Conservation (phyloP, 2,797 vertebrate genomes). For the Limnodromus scolopaceus region DNA sequence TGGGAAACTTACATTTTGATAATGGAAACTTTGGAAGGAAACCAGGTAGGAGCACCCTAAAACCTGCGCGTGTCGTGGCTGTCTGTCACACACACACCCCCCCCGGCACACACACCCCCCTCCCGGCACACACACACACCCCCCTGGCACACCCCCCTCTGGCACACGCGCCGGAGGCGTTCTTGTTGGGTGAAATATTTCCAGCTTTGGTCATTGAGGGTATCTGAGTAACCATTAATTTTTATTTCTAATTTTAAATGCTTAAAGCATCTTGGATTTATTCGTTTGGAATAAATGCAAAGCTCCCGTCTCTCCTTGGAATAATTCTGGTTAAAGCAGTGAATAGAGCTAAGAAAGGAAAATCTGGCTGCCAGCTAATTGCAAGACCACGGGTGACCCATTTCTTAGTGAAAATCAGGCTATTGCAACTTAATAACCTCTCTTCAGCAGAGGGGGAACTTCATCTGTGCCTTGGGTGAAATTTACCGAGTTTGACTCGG, state of each 20-base stretch:
- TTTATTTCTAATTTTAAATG: rapidly evolving
- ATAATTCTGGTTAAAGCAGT: neutral
- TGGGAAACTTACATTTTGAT: slow-evolving; percentile 94
- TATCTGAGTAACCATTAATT: rapidly evolving
- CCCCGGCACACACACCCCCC: rapidly evolving
- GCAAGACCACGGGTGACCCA: rapidly evolving
- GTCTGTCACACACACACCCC: neutral
- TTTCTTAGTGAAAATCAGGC: rapidly evolving
- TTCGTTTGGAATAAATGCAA: neutral
- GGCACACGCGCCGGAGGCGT: rapidly evolving
- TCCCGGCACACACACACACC: too few relatives aligned
- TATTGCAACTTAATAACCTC: rapidly evolving
- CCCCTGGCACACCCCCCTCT: rapidly evolving
- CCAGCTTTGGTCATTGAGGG: rapidly evolving
- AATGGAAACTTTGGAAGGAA: slow-evolving; percentile 95
- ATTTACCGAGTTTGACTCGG: rapidly evolving
- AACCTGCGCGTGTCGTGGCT: rapidly evolving
- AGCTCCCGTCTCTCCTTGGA: rapidly evolving
- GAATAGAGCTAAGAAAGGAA: neutral
- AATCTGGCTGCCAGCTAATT: neutral
- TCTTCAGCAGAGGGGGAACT: rapidly evolving
- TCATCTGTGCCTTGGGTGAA: rapidly evolving
- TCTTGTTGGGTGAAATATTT: rapidly evolving
- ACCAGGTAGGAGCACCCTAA: slow-evolving; percentile 82
- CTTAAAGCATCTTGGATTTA: rapidly evolving